Conservation (phyloP, 2,888 invertebrate genomes). For the Trachelus stipa region DNA sequence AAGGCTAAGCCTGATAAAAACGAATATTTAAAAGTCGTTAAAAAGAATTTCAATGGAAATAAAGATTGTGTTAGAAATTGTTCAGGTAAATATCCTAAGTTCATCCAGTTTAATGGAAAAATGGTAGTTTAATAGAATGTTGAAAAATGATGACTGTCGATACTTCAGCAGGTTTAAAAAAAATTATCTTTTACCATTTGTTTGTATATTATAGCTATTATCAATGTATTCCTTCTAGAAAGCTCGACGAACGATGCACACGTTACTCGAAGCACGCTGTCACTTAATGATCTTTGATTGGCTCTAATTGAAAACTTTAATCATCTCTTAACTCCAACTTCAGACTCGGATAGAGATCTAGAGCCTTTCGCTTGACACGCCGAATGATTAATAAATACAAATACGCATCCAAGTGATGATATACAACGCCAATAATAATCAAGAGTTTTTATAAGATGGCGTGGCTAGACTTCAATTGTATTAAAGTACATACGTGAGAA, state of each 20-base stretch:
- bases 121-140: neutral
- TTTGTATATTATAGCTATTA: neutral
- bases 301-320: slow-evolving; percentile 41
- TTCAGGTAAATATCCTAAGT: neutral
- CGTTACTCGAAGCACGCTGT: slow-evolving; percentile 6
- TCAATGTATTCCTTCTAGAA: neutral
- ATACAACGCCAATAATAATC: neutral
- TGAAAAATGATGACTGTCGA: too few species aligned
- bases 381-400: neutral
- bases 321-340: slow-evolving; percentile 12
- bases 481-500: neutral
- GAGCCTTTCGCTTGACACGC: neutral
- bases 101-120: neutral
- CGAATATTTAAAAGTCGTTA: neutral
- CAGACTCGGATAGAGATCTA: neutral
- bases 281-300: slow-evolving; percentile 32
- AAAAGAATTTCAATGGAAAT: neutral
- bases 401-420: neutral
- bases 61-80: neutral
- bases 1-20: neutral
- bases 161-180: too few species aligned
- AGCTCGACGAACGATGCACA: neutral
- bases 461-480: neutral
- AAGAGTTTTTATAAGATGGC: neutral
- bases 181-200: neutral